These are phyloP conservation scores for Eleutherodactylus coqui DNA, from an alignment of 2,797 vertebrate species.

Conservation along the genomic window DNA sequence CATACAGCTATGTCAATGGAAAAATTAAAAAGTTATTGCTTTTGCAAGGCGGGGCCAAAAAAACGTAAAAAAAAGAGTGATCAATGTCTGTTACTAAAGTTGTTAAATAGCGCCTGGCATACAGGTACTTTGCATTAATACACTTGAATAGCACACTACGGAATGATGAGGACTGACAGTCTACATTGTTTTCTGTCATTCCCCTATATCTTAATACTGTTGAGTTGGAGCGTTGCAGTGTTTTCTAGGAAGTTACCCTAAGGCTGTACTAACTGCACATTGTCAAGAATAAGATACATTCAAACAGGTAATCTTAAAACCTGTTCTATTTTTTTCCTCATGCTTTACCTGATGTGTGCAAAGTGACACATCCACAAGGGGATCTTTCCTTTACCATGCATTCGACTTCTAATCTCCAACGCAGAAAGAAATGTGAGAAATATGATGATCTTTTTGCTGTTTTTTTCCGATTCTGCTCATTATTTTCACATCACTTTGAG, in stretches of 20 bases:
- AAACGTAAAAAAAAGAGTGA: no score
- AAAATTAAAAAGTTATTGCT: no score
- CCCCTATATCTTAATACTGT: neutral
- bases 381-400: neutral
- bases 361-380: neutral
- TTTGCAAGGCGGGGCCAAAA: no score
- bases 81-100: no score
- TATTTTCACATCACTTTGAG: constrained; percentile 41
- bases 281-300: neutral
- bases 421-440: neutral
- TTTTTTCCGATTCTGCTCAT: constrained; percentile 18
- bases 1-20: no score
- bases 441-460: neutral
- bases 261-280: neutral
- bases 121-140: neutral
- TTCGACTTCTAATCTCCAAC: neutral
- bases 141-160: neutral
- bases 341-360: neutral
- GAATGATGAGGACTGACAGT: neutral
- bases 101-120: no score
- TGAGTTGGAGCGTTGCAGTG: neutral
- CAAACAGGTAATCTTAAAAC: neutral
- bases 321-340: neutral
- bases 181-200: neutral
- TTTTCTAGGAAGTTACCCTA: constrained; percentile 3